Evolutionary conservation across 2,888 invertebrate species (phyloP), one percentile per base, ranked within the genome.

Genomic region (Eupithecia vulgata): DNA sequence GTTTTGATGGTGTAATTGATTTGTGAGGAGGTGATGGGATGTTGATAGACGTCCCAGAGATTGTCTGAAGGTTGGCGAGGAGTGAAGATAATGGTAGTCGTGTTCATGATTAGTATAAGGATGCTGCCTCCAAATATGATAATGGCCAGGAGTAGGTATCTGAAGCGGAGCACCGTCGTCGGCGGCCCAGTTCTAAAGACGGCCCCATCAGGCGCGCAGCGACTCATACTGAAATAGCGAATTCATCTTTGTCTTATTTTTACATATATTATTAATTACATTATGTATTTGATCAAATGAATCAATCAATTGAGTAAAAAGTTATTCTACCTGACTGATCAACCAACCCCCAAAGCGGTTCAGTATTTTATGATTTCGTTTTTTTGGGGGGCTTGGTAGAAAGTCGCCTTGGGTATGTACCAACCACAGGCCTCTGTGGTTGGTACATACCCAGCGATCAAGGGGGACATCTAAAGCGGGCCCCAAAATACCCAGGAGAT

Each of bases 1-100:
- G 95, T 96, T 79, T 92, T 89, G 64, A 96, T 94, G 15, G 95
- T 85, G 78, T 90, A 95, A 65, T 77, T 67, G 34, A 73, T 42
- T 40, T 75, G 70, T 77, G 79, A 65, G 76, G 80, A 66, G 61
- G 71, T 42, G 59, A 13, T n/a, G 21, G 42, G 30, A 17, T 74
- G 71, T 12, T 42, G 72, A 67, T 45, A 48, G 15, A 15, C 21
- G 64, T 35, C 64, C 64, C 37, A 37, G n/a, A 64, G 35, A 64
- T 68, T 21, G 61, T 74, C 62, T 48, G 67, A 17, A 37, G 71
- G 66, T 64, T 72, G 45, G 40, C 72, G 62, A 12, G 70, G 65
- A 15, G 76, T 17, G 45, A 76, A 71, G 48, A 75, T 68, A 5
- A 71, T 62, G 21, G 71, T 59, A 57, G 48, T 70, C 12, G 65